Evolutionary conservation across 2,888 invertebrate species (phyloP).

Genomic region (Tipula lateralis): DNA sequence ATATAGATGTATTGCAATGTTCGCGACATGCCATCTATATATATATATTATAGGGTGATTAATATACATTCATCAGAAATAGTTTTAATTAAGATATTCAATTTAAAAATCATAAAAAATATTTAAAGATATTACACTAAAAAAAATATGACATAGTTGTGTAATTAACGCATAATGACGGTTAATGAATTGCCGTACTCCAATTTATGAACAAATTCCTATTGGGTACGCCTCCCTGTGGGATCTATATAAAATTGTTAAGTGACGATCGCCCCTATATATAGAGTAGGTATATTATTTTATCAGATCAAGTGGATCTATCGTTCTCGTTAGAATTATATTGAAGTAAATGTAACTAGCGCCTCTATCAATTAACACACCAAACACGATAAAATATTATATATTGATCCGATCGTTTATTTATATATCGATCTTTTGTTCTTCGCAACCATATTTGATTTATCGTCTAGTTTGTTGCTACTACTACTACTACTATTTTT

Average conservation of each 20-base stretch:
- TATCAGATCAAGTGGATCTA: not conserved
- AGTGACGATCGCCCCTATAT: not conserved
- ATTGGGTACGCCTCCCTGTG: not conserved
- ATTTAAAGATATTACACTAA: not conserved
- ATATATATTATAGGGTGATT: not conserved
- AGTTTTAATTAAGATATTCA: slow-evolving; percentile 2
- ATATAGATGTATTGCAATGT: not conserved
- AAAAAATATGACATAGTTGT: not conserved
- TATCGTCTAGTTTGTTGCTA: too few relatives aligned
- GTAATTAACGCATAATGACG: not conserved
- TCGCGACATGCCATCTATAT: not conserved
- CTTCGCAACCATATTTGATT: not conserved
- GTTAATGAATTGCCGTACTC: not conserved
- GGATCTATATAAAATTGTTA: not conserved
- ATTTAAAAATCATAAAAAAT: not conserved
- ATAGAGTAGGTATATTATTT: not conserved
- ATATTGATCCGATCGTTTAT: not conserved
- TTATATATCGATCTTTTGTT: not conserved
- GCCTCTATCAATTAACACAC: not conserved
- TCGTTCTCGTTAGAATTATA: not conserved
- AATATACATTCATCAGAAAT: not conserved
- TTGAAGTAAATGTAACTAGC: not conserved
- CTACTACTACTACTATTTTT: too few relatives aligned
- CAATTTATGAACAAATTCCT: too few relatives aligned
- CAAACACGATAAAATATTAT: not conserved